These are phyloP conservation scores for Pelosia muscerda DNA, from an alignment of 2,888 invertebrate genomes.

Conservation along the genomic window DNA sequence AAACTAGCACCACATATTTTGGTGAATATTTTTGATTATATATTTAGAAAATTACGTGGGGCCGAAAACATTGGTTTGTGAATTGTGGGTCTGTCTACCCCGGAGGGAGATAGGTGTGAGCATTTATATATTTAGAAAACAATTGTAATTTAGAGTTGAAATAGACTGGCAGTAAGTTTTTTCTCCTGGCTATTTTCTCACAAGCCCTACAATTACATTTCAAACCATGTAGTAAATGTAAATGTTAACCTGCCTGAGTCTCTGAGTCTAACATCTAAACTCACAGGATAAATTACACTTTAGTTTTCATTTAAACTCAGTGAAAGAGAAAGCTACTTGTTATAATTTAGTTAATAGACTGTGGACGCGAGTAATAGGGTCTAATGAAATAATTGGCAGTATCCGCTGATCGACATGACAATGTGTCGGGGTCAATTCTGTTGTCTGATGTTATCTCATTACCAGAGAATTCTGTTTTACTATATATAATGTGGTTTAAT, in stretches of 20 bases:
- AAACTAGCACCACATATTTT: background rate
- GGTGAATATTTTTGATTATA: too few species aligned
- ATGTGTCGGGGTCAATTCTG: slow-evolving; percentile 15
- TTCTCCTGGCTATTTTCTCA: background rate
- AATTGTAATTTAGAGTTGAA: too few species aligned
- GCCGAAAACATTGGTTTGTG: too few species aligned
- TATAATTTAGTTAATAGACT: slow-evolving; percentile 55
- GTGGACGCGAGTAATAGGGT: slow-evolving; percentile 56
- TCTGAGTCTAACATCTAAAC: background rate
- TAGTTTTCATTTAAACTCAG: background rate
- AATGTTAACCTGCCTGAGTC: background rate
- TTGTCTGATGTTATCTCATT: slow-evolving; percentile 12
- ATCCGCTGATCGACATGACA: slow-evolving; percentile 56
- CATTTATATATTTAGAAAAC: too few species aligned
- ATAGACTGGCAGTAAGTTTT: background rate
- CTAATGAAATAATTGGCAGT: slow-evolving; percentile 77
- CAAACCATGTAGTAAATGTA: background rate
- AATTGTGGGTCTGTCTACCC: too few species aligned
- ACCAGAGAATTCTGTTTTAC: slow-evolving; percentile 9
- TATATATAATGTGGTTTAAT: slow-evolving; percentile 4
- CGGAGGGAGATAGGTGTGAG: too few species aligned
- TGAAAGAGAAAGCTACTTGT: slow-evolving; percentile 53
- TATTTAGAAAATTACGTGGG: too few species aligned
- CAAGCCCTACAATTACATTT: background rate
- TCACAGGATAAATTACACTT: background rate